Evolutionary conservation across 2,113 vertebrate genomes (phyloP).

Genomic region (Dicerorhinus sumatrensis): DNA sequence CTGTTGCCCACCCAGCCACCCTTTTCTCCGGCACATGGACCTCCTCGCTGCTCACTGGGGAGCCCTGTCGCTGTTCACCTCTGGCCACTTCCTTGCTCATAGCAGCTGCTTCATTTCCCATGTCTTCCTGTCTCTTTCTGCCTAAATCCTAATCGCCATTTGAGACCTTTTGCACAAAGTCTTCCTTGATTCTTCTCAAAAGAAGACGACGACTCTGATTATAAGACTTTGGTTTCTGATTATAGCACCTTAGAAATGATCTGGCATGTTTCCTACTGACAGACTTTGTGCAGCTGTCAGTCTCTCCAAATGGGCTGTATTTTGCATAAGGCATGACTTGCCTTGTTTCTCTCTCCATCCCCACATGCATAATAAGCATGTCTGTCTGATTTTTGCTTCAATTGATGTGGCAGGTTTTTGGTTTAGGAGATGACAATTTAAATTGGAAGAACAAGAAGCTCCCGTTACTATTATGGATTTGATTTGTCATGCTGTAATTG

Average conservation of each 20-base stretch:
- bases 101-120: not conserved
- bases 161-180: not conserved
- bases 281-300: not conserved
- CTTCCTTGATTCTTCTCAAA: not conserved
- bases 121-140: not conserved
- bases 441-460: conserved; percentile 52
- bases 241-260: not conserved
- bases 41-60: not conserved
- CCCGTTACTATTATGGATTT: conserved; percentile 50
- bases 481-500: conserved; percentile 36
- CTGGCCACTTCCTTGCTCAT: not conserved
- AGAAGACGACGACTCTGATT: not conserved
- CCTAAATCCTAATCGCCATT: not conserved
- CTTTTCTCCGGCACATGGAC: not conserved
- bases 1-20: not conserved
- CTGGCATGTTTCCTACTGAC: not conserved
- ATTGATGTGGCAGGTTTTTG: conserved; percentile 51
- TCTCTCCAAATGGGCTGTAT: not conserved
- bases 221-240: not conserved
- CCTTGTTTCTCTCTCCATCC: conserved; percentile 44
- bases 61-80: not conserved
- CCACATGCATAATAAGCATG: not conserved
- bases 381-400: conserved; percentile 51
- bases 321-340: not conserved
- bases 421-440: conserved; percentile 62